Evolutionary conservation across 2,797 vertebrate species (phyloP).

Genomic region (Chelidonichthys spinosus): DNA sequence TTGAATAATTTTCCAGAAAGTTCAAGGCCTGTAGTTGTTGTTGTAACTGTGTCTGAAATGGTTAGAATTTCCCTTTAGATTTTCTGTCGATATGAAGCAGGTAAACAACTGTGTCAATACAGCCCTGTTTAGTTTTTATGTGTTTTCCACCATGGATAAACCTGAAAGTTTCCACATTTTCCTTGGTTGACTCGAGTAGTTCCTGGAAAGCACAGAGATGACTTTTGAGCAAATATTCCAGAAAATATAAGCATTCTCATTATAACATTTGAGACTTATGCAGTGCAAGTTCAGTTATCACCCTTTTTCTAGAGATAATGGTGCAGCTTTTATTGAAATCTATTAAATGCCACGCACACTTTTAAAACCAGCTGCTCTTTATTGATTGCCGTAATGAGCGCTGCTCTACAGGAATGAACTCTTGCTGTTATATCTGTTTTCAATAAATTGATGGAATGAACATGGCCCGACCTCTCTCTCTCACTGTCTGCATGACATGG

Average conservation of each 20-base stretch:
- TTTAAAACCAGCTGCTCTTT: slow-evolving; percentile 53
- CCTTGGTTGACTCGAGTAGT: slow-evolving; percentile 30
- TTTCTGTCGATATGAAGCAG: slow-evolving; percentile 45
- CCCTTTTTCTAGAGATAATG: slow-evolving; percentile 47
- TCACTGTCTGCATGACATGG: slow-evolving; percentile 48
- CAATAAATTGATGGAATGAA: slow-evolving; percentile 71
- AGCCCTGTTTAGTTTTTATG: slow-evolving; percentile 38
- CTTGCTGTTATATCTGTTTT: slow-evolving; percentile 72
- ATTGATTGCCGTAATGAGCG: slow-evolving; percentile 58
- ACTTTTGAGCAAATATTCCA: slow-evolving; percentile 33
- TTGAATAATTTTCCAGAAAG: slow-evolving; percentile 54
- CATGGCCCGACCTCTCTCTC: slow-evolving; percentile 39
- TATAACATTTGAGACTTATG: slow-evolving; percentile 28
- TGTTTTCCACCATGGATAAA: slow-evolving; percentile 58
- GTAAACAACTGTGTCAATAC: slow-evolving; percentile 46
- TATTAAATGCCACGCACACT: slow-evolving; percentile 54
- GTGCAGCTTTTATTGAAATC: slow-evolving; percentile 53
- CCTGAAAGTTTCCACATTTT: slow-evolving; percentile 53
- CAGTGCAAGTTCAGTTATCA: slow-evolving; percentile 17
- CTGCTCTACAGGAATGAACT: slow-evolving; percentile 53
- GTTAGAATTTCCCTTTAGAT: slow-evolving; percentile 12
- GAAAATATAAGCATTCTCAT: slow-evolving; percentile 13
- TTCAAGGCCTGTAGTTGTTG: slow-evolving; percentile 23
- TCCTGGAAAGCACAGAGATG: slow-evolving; percentile 32
- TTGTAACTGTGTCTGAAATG: slow-evolving; percentile 20